These are phyloP conservation scores for Vimba vimba DNA, from an alignment of 2,113 vertebrate genomes.

Conservation along the genomic window DNA sequence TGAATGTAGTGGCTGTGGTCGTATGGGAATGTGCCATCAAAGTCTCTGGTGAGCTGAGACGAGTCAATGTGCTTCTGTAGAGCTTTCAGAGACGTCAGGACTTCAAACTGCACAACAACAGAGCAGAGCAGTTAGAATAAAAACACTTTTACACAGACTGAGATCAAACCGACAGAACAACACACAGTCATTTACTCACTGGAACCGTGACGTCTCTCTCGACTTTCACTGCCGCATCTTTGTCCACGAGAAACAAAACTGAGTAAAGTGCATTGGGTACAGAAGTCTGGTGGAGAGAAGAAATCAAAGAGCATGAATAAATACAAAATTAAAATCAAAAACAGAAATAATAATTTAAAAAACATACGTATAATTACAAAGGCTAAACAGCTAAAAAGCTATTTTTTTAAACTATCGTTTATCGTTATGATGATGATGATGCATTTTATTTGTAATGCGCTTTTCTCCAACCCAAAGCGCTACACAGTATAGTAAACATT, in stretches of 20 bases:
- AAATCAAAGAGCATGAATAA: constrained; percentile 34
- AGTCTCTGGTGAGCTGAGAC: constrained; percentile 79
- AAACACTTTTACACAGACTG: not conserved
- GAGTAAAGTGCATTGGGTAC: constrained; percentile 79
- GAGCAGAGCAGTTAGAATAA: not conserved
- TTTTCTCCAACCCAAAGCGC: too few species aligned
- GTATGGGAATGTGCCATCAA: constrained; percentile 80
- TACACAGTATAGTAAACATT: too few species aligned
- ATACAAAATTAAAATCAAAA: not conserved
- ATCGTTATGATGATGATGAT: too few species aligned
- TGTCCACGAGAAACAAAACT: constrained; percentile 78
- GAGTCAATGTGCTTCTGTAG: constrained; percentile 80
- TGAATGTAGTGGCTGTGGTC: constrained; percentile 81
- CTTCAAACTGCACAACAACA: constrained; percentile 73
- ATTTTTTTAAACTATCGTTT: too few species aligned
- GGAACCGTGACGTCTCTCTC: constrained; percentile 76
- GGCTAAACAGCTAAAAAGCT: not conserved
- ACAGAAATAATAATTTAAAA: not conserved
- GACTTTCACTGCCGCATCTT: constrained; percentile 74
- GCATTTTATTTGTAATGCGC: too few species aligned
- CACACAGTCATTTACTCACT: constrained; percentile 64
- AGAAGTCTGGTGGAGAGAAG: constrained; percentile 60
- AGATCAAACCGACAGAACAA: not conserved
- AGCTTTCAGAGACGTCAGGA: constrained; percentile 79
- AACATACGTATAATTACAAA: not conserved